Percentiles rank a stretch among this genome's conserved stretches.
Conservation (phyloP, 2,113 vertebrate genomes). For the Chionodraco myersi region DNA sequence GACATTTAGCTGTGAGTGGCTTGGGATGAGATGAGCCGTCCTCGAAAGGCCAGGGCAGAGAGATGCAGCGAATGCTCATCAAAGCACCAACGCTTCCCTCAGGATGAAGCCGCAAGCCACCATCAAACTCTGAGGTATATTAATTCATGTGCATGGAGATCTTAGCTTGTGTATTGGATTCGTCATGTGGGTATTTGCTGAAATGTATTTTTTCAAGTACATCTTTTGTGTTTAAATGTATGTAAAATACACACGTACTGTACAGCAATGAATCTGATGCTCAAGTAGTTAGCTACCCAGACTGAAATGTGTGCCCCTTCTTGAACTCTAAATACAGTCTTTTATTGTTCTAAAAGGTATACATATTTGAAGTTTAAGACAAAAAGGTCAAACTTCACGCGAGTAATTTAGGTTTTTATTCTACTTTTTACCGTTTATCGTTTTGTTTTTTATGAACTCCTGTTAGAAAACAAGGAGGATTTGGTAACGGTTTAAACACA, state of each 20-base stretch:
- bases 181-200: background rate
- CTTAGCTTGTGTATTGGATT: background rate
- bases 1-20: conserved; percentile 93
- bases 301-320: background rate
- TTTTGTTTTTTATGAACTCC: background rate
- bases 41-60: conserved; percentile 68
- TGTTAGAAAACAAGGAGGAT: background rate
- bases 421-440: background rate
- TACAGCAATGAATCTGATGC: background rate
- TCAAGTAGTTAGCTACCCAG: background rate
- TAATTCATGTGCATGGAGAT: conserved; percentile 8
- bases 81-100: conserved; percentile 49
- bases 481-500: background rate
- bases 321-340: background rate
- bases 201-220: background rate
- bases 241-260: background rate
- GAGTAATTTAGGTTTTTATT: too few relatives aligned
- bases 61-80: conserved; percentile 62
- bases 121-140: conserved; percentile 25
- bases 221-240: background rate
- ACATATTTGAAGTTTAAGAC: too few relatives aligned
- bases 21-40: conserved; percentile 85
- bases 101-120: conserved; percentile 35
- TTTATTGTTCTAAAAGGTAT: too few relatives aligned
- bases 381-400: too few relatives aligned